Conservation (phyloP, 2,888 invertebrate species). For the Alloscopus bannaensis region DNA sequence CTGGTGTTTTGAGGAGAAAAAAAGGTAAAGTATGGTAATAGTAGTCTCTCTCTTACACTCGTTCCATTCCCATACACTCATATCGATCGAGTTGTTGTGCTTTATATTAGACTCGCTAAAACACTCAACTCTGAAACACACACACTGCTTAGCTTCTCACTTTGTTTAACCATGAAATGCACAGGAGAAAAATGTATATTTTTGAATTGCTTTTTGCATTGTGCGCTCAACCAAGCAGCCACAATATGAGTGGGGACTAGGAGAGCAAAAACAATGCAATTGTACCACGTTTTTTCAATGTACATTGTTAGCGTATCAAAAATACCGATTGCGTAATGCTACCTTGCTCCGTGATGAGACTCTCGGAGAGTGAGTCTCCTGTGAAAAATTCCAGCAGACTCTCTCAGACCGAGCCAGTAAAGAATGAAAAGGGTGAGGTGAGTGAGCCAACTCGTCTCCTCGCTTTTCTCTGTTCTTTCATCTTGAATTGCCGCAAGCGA, state of each 20-base stretch:
- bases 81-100: too few species aligned
- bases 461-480: neutral
- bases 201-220: neutral
- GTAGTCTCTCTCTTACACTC: too few species aligned
- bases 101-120: too few species aligned
- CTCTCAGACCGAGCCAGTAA: neutral
- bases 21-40: too few species aligned
- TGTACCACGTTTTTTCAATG: neutral
- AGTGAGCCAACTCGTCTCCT: constrained; percentile 24
- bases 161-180: too few species aligned
- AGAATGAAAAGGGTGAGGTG: neutral
- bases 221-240: neutral
- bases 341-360: too few species aligned
- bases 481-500: constrained; percentile 46
- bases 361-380: too few species aligned
- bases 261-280: neutral
- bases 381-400: constrained; percentile 9
- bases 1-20: too few species aligned
- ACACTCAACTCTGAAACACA: too few species aligned
- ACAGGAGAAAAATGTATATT: too few species aligned
- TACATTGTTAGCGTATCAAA: constrained; percentile 29
- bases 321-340: constrained; percentile 60
- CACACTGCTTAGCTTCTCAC: too few species aligned
- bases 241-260: neutral
- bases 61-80: too few species aligned